Evolutionary conservation across 2,113 vertebrate genomes (phyloP).

Genomic region (Micromys minutus): DNA sequence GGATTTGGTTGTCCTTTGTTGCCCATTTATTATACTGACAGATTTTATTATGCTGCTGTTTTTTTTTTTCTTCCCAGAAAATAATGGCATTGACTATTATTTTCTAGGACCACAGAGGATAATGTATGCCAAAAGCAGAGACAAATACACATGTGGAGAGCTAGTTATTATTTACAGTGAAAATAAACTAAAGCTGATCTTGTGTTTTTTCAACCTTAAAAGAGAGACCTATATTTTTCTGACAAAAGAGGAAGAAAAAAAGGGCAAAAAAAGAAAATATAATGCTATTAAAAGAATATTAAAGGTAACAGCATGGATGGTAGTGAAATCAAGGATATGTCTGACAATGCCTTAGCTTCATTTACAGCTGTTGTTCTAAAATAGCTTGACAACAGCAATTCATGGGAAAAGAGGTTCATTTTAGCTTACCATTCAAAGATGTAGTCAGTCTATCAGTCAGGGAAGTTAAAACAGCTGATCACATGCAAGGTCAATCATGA

Average conservation of each 20-base stretch:
- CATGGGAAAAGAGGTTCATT: not conserved
- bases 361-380: not conserved
- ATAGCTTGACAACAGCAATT: not conserved
- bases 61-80: slow-evolving; percentile 73
- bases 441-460: not conserved
- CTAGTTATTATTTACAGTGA: slow-evolving; percentile 79
- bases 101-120: slow-evolving; percentile 62
- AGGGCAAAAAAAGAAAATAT: no score
- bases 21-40: slow-evolving; percentile 77
- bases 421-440: not conserved
- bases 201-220: slow-evolving; percentile 75
- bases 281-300: slow-evolving; percentile 16
- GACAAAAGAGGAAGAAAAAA: not conserved
- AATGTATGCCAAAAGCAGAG: slow-evolving; percentile 68
- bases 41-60: slow-evolving; percentile 71
- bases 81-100: slow-evolving; percentile 64
- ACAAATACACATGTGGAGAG: not conserved
- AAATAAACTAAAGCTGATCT: slow-evolving; percentile 77
- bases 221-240: slow-evolving; percentile 72
- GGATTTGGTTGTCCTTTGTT: slow-evolving; percentile 69
- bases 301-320: slow-evolving; percentile 29
- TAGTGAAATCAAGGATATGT: not conserved
- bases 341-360: not conserved
- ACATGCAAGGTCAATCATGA: not conserved
- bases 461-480: not conserved